Base-by-base conservation (phyloP, 1,140 invertebrate genomes). In the Alviniconcha marisindica region DNA sequence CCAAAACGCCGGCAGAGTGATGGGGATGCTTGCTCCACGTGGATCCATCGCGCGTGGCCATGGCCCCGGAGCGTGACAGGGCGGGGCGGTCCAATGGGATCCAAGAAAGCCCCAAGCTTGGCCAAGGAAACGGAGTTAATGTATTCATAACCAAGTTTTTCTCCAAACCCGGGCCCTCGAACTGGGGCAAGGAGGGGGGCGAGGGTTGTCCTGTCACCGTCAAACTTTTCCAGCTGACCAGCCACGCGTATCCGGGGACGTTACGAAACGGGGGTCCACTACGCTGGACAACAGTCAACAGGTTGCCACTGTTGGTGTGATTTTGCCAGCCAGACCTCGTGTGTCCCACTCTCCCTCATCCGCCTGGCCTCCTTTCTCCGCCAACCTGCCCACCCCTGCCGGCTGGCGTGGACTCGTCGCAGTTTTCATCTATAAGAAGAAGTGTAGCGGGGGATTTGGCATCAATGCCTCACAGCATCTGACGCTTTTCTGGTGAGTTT, bases 111-210 rank as follows among this genome's bases (percentile, higher is more conserved):
- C 24, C 31, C 33, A 21, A 2, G 69, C 36, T 10, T 36, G 5
- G 3, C 21, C 69, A 71, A 21, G 36, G 36, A 40, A 71, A 71
- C 69, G 69, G 69, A 36, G 69, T 42, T 71, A 71, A 71, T 71
- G 69, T 42, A 71, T 71, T 33, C 69, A 10, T 42, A 40, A 40
- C 69, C 69, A 71, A 38, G 36, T 42, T 71, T 71, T 28, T 66
- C 31, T 12, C 63, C 2, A 12, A 21, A 60, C 31, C n/a, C 3
- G 69, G 69, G 15, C 36, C 38, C 15, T 71, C 36, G 31, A 2
- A 71, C 12, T 2, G 28, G 2, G 15, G 18, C 1, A 40, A 14
- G 5, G 1, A 40, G 28, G 69, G 69, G 69, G 36, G 36, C 18
- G 28, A 12, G 28, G 21, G 63, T 33, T 33, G n/a, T 40, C 36